Evolutionary conservation across 2,113 vertebrate species (phyloP), one percentile per base, ranked within the genome.

Genomic region (Polypterus senegalus): DNA sequence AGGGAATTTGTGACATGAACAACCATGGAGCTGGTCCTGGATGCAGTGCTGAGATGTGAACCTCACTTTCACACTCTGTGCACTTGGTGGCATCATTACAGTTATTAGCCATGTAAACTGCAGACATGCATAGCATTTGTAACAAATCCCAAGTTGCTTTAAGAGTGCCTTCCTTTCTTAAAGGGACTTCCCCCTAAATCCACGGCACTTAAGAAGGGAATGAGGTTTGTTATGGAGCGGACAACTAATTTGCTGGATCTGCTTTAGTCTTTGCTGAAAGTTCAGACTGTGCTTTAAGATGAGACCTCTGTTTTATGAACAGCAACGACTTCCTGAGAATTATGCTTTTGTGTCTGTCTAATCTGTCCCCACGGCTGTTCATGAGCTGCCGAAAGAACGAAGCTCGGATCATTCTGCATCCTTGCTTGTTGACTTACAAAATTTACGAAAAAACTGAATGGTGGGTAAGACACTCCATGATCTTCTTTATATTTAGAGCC

Each of bases 401-500:
- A n/a, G n/a, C 3, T 10, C 5, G 54, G 54, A 3, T 56, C 6
- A 27, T 56, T 56, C 6, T 5, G 11, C 43, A n/a, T 27, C 43
- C 6, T 27, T 11, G 54, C 54, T n/a, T 56, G 10, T 4, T n/a
- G n/a, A 27, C 6, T 3, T n/a, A 56, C 9, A 56, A 56, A 56
- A 56, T 27, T 56, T 56, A 27, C n/a, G 11, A 56, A 56, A 27
- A 56, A 56, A n/a, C 3, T 11, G 7, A 56, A 56, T 3, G 48
- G 55, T 43, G 65, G 49, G 11, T 54, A 62, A 9, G 49, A 4
- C 4, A 66, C 65, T 10, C 58, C 27, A 11, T 62, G 44, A 3
- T 9, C 27, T 47, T 53, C 8, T 27, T 62, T 66, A 7, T 62
- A 66, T 3, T 51, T 59, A 1, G 48, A 66, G 10, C 55, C 61